These are phyloP conservation scores for Brenthis hecate DNA, from an alignment of 2,888 invertebrate species.

Conservation along the genomic window DNA sequence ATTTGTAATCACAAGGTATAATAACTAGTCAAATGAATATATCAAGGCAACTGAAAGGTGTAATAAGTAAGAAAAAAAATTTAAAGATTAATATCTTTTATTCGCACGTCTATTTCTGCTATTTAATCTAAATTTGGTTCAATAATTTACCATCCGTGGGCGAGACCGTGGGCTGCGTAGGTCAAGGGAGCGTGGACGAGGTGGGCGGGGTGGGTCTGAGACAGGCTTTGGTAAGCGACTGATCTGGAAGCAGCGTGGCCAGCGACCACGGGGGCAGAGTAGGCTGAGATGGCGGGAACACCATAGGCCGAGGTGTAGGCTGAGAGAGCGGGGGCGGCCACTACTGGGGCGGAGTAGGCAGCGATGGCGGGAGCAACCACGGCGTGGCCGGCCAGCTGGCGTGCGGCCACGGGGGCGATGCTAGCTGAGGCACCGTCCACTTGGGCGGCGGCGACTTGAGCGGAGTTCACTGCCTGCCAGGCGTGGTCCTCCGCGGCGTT, in stretches of 20 bases:
- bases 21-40: too few species aligned
- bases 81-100: slow-evolving; percentile 61
- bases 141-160: slow-evolving; percentile 63
- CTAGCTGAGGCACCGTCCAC: slow-evolving; percentile 75
- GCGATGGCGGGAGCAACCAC: slow-evolving; percentile 41
- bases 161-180: slow-evolving; percentile 46
- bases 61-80: slow-evolving; percentile 11
- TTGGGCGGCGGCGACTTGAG: slow-evolving; percentile 71
- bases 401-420: slow-evolving; percentile 70
- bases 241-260: slow-evolving; percentile 52
- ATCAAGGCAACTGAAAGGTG: too few species aligned
- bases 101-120: slow-evolving; percentile 75
- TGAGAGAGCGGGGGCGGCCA: slow-evolving; percentile 45
- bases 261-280: slow-evolving; percentile 20
- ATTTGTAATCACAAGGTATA: too few species aligned
- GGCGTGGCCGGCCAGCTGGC: slow-evolving; percentile 68
- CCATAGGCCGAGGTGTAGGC: slow-evolving; percentile 46
- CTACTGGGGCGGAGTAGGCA: slow-evolving; percentile 44
- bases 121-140: slow-evolving; percentile 52
- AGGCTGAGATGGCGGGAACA: slow-evolving; percentile 47
- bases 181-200: slow-evolving; percentile 54
- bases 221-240: slow-evolving; percentile 64
- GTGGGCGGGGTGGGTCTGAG: slow-evolving; percentile 69
- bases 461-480: slow-evolving; percentile 75
- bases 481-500: slow-evolving; percentile 77